phyloP scores from a whole-genome alignment of 1,140 invertebrate genomes.

The Anagrus nilaparvatae region DNA sequence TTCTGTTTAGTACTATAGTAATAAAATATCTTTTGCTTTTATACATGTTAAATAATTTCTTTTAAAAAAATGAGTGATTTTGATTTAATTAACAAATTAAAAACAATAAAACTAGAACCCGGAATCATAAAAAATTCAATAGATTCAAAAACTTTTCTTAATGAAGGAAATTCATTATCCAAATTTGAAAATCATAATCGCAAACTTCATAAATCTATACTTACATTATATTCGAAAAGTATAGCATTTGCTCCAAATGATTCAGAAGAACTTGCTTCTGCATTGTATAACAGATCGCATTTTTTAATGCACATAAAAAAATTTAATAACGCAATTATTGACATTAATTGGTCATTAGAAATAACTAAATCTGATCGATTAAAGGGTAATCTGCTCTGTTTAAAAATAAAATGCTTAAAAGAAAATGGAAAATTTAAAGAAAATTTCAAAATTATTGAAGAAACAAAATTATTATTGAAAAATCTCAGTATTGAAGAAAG shows the following conservation, averaged over 20 bases:
- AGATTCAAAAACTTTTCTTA: too few relatives aligned
- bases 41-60: too few relatives aligned
- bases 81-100: too few relatives aligned
- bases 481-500: too few relatives aligned
- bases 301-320: conserved; percentile 51
- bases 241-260: conserved; percentile 44
- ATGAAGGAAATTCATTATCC: too few relatives aligned
- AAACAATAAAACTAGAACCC: too few relatives aligned
- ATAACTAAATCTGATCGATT: conserved; percentile 24
- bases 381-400: conserved; percentile 20
- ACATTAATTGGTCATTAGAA: conserved; percentile 29
- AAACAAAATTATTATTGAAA: neutral
- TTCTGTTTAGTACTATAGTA: too few relatives aligned
- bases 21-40: too few relatives aligned
- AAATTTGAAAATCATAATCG: too few relatives aligned
- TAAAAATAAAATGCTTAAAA: conserved; percentile 20
- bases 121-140: too few relatives aligned
- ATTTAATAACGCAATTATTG: conserved; percentile 49
- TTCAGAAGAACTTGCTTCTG: conserved; percentile 49
- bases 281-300: conserved; percentile 60
- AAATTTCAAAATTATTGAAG: neutral
- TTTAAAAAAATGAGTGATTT: too few relatives aligned
- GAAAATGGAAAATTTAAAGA: neutral
- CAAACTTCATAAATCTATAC: too few relatives aligned
- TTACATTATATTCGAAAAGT: conserved; percentile 51